phyloP scores from a whole-genome alignment of 2,888 invertebrate species.

The Agrotis segetum region DNA sequence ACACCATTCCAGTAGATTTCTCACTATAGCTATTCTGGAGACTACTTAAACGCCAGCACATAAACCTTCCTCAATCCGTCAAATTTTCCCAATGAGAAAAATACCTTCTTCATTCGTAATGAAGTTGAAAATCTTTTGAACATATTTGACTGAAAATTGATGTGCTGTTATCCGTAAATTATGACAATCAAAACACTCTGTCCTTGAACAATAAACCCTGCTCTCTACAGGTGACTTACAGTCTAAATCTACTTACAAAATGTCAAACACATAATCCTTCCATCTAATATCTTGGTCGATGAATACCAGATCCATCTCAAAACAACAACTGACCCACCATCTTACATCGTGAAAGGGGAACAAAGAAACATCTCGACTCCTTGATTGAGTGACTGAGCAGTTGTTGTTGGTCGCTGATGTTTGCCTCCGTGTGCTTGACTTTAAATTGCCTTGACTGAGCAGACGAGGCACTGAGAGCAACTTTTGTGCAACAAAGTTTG shows the following conservation, averaged over 20 bases:
- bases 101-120: too few relatives aligned
- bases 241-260: neutral
- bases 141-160: too few relatives aligned
- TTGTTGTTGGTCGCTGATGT: conserved; percentile 58
- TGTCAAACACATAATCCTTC: neutral
- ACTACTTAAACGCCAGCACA: too few relatives aligned
- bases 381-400: conserved; percentile 61
- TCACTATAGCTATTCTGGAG: too few relatives aligned
- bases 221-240: neutral
- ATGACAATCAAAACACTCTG: too few relatives aligned
- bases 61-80: too few relatives aligned
- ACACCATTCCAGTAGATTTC: too few relatives aligned
- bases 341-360: conserved; percentile 34
- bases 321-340: conserved; percentile 28
- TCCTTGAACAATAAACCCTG: too few relatives aligned
- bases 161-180: too few relatives aligned
- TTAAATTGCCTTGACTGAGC: conserved; percentile 53
- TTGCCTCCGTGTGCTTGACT: conserved; percentile 56
- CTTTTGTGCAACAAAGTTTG: neutral
- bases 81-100: too few relatives aligned
- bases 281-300: neutral
- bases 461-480: conserved; percentile 32
- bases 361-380: conserved; percentile 56
- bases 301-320: conserved; percentile 20
- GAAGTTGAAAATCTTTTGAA: too few relatives aligned